Base-by-base conservation (phyloP, 2,797 vertebrate species). In the Acanthiza pusilla region DNA sequence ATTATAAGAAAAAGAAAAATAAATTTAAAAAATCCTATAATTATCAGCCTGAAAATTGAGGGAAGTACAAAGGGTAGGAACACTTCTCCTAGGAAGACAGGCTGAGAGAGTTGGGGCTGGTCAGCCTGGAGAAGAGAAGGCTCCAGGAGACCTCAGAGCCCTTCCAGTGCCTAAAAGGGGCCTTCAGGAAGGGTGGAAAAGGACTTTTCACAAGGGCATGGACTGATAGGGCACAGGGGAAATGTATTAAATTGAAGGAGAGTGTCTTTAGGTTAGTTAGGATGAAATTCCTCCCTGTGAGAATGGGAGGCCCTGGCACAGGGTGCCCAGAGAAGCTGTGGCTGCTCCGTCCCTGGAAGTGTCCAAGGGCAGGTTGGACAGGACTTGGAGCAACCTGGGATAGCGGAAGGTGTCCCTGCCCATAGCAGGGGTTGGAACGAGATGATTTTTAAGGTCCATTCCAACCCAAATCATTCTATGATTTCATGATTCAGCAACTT, bases 391-490 rank as follows among this genome's bases (percentile, higher is more conserved):
- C 3, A 72, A 17, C 1, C 36, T 72, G 43, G 7, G 0, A 0
- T 13, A 7, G 27, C n/a, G 38, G 16, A 38, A 45, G 19, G 3
- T 65, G 13, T 17, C 36, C 27, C 36, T 55, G 21, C 1, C 9
- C 5, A 36, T n/a, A 19, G 26, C 70, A 66, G 7, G 13, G 18
- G 11, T 7, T 45, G 16, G 13, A 66, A 73, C 0, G 0, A 15
- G 53, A 15, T n/a, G 7, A n/a, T 58, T 51, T 72, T 45, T 45
- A 51, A 38, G 23, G 13, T 45, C 32, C 16, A 9, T 45, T 72
- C 45, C 45, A 79, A 58, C 16, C 7, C 38, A 72, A 65, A 12
- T 13, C 20, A 66, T 45, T 51, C 36, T 14, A 3, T 30, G 17
- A 62, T 32, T 70, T 32, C 17, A 5, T 6, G 25, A 48, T 67